A percentile compares a stretch with the other conserved stretches of the same genome.
Evolutionary conservation across 1,140 invertebrate genomes (phyloP).

Genomic region (Meloidogyne floridensis): DNA sequence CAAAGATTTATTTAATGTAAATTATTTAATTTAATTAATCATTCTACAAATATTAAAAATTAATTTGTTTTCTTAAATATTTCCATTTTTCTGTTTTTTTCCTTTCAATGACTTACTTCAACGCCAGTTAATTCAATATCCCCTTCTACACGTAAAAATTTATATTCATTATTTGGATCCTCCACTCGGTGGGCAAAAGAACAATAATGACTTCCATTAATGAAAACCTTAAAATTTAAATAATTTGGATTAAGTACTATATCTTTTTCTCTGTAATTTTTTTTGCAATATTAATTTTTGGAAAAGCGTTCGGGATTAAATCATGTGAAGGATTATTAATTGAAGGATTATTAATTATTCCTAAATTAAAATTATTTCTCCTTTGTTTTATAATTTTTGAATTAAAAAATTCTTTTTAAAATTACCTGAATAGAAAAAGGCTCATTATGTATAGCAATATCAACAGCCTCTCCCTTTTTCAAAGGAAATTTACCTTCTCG

Average conservation of each 20-base stretch:
- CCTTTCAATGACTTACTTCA: slow-evolving; percentile 46
- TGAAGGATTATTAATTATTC: slow-evolving; percentile 12
- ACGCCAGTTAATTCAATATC: slow-evolving; percentile 61
- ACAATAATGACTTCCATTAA: slow-evolving; percentile 54
- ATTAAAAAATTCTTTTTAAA: not conserved
- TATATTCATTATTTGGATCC: slow-evolving; percentile 55
- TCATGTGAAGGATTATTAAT: no score
- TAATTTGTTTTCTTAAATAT: not conserved
- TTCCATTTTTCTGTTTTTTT: not conserved
- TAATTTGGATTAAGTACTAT: slow-evolving; percentile 32
- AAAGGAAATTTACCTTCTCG: slow-evolving; percentile 62
- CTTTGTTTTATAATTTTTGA: not conserved
- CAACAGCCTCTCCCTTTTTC: slow-evolving; percentile 60
- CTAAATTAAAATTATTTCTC: not conserved
- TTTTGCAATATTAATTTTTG: no score
- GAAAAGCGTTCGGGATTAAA: no score
- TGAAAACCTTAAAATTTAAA: slow-evolving; percentile 51
- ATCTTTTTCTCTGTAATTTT: no score
- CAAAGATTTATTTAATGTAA: not conserved
- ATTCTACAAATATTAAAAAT: not conserved
- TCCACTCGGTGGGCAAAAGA: slow-evolving; percentile 59
- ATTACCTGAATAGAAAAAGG: slow-evolving; percentile 57
- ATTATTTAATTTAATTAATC: not conserved
- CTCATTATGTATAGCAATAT: slow-evolving; percentile 60
- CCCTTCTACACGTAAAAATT: slow-evolving; percentile 56